Evolutionary conservation across 2,797 vertebrate genomes (phyloP), one percentile per base, ranked within the genome.

Genomic region (Adrianichthys oophorus): DNA sequence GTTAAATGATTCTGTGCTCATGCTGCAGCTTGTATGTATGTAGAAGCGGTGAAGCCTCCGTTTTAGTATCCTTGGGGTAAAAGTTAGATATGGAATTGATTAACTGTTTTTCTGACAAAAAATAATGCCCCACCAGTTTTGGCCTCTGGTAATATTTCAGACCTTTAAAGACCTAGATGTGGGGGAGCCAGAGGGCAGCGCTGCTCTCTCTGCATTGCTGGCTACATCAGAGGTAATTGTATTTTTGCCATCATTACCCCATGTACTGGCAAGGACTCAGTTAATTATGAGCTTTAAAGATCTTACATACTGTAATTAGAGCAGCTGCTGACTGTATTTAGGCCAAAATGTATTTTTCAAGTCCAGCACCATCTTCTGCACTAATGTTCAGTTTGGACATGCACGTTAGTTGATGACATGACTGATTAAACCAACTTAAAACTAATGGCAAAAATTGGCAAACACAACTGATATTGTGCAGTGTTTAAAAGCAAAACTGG

Each of bases 91-190:
- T 32, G 40, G 65, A 82, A 79, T 68, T 81, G 74, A 87, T 82
- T 80, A 56, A 61, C 56, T 59, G 77, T 72, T 85, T 84, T 64
- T 76, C 73, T 52, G 77, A 64, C 67, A 84, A 77, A 65, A 79
- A 82, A 65, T 76, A 76, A 80, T 84, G 72, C 74, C 65, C 47
- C 29, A 59, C 57, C 61, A 65, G 71, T 54, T 80, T 62, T 72
- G 62, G 76, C 77, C 80, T 76, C 54, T 62, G 73, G 83, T 70
- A 10, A 65, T 75, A 71, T 80, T 77, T 84, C 68, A 82, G 64
- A 72, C 69, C 69, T 63, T 47, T 75, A 62, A 68, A 68, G 64
- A 74, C 53, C 74, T 41, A 7, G 8, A 55, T 37, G 32, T 37
- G 10, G 13, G 32, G 32, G 72, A 80, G 64, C 51, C n/a, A 3